Percentiles rank a stretch among this genome's conserved stretches.
phyloP scores from a whole-genome alignment of 2,113 vertebrate species.

The Chionodraco myersi region DNA sequence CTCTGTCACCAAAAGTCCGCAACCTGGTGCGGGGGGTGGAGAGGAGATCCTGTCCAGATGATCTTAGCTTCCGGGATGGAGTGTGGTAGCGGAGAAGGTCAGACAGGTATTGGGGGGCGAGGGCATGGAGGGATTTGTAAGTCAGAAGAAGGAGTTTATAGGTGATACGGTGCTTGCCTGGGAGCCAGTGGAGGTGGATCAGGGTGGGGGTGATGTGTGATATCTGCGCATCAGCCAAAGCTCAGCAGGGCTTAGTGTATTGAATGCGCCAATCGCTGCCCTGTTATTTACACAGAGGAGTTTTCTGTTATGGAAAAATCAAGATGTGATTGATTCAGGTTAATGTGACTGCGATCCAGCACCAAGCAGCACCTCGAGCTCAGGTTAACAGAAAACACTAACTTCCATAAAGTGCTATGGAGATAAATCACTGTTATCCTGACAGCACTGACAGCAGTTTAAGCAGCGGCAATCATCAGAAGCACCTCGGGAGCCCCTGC shows the following conservation, averaged over 20 bases:
- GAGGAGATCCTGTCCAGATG: too few species aligned
- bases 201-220: too few species aligned
- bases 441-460: slow-evolving; percentile 96
- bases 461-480: slow-evolving; percentile 94
- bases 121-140: too few species aligned
- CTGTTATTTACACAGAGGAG: slow-evolving; percentile 84
- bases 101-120: too few species aligned
- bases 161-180: too few species aligned
- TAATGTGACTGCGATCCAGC: slow-evolving; percentile 84
- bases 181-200: too few species aligned
- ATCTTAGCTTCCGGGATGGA: too few species aligned
- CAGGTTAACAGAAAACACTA: slow-evolving; percentile 89
- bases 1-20: too few species aligned
- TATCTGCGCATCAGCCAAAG: slow-evolving; percentile 60
- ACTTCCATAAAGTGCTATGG: slow-evolving; percentile 87
- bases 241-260: slow-evolving; percentile 68
- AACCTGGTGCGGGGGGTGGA: too few species aligned
- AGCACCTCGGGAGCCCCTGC: slow-evolving; percentile 90
- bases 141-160: too few species aligned
- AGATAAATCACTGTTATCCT: slow-evolving; percentile 99
- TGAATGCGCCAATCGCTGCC: slow-evolving; percentile 59
- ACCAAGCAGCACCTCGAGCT: slow-evolving; percentile 77
- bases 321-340: slow-evolving; percentile 87
- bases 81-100: too few species aligned
- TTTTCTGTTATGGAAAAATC: slow-evolving; percentile 88